These are phyloP conservation scores for Bombus waltoni DNA, from an alignment of 1,140 invertebrate species.

Conservation along the genomic window DNA sequence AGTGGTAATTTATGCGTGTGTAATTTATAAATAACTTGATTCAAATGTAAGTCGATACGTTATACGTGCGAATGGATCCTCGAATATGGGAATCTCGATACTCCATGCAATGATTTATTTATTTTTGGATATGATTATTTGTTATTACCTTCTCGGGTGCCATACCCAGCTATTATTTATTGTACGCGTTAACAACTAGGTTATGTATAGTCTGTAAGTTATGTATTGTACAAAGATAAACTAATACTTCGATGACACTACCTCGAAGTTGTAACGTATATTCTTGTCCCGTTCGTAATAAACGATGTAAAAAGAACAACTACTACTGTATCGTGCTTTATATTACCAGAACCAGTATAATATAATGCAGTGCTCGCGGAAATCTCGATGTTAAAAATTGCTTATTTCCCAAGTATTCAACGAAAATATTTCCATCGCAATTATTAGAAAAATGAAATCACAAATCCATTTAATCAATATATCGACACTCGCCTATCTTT, in stretches of 20 bases:
- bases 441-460: neutral
- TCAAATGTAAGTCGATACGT: neutral
- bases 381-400: too few species aligned
- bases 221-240: conserved; percentile 43
- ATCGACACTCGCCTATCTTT: neutral
- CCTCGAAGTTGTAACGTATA: conserved; percentile 33
- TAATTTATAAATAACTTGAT: neutral
- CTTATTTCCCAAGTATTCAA: too few species aligned
- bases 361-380: neutral
- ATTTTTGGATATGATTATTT: conserved; percentile 53
- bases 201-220: neutral
- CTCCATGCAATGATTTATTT: conserved; percentile 38
- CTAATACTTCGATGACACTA: conserved; percentile 30
- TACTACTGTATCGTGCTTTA: neutral
- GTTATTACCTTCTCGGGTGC: conserved; percentile 71
- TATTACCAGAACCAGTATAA: neutral
- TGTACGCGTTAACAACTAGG: conserved; percentile 8
- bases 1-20: neutral
- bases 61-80: neutral
- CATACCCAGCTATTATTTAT: conserved; percentile 72
- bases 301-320: conserved; percentile 16
- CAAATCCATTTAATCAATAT: neutral
- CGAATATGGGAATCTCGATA: neutral
- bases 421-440: too few species aligned
- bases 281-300: conserved; percentile 38